phyloP scores from a whole-genome alignment of 2,797 vertebrate species.

The Gadopsis bispinosus region DNA sequence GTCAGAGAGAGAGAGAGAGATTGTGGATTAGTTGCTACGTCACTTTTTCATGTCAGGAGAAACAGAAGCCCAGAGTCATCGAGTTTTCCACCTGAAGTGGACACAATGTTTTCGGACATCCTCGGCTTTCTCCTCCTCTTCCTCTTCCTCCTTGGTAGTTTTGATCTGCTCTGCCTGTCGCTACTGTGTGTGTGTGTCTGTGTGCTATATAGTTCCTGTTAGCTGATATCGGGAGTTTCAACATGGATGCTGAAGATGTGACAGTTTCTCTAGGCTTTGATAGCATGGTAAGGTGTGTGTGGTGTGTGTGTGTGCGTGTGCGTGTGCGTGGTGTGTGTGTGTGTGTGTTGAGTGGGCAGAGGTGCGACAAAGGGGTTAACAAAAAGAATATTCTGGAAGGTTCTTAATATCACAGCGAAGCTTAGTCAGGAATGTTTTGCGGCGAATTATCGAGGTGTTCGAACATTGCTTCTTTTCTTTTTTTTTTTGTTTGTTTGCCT shows the following conservation, averaged over 20 bases:
- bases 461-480: slow-evolving; percentile 30
- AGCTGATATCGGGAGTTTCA: slow-evolving; percentile 74
- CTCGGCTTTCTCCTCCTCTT: slow-evolving; percentile 77
- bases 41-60: slow-evolving; percentile 89
- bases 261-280: slow-evolving; percentile 83
- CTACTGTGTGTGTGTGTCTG: slow-evolving; percentile 42
- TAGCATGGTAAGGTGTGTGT: slow-evolving; percentile 59
- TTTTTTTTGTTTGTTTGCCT: slow-evolving; percentile 15
- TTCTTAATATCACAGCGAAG: slow-evolving; percentile 86
- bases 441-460: slow-evolving; percentile 64
- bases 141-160: slow-evolving; percentile 81
- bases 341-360: slow-evolving; percentile 56
- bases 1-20: slow-evolving; percentile 73
- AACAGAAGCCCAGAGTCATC: slow-evolving; percentile 84
- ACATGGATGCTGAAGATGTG: slow-evolving; percentile 88
- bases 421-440: slow-evolving; percentile 68
- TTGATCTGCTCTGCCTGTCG: slow-evolving; percentile 72
- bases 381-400: slow-evolving; percentile 90
- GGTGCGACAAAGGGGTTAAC: slow-evolving; percentile 86
- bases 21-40: slow-evolving; percentile 90
- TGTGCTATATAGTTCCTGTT: slow-evolving; percentile 63
- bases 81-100: slow-evolving; percentile 83
- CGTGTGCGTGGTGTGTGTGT: slow-evolving; percentile 27
- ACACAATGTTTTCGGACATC: slow-evolving; percentile 77
- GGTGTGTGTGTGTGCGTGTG: too few species aligned